Evolutionary conservation across 2,113 vertebrate species (phyloP), one percentile per base, ranked within the genome.

Genomic region (Heterocephalus glaber): DNA sequence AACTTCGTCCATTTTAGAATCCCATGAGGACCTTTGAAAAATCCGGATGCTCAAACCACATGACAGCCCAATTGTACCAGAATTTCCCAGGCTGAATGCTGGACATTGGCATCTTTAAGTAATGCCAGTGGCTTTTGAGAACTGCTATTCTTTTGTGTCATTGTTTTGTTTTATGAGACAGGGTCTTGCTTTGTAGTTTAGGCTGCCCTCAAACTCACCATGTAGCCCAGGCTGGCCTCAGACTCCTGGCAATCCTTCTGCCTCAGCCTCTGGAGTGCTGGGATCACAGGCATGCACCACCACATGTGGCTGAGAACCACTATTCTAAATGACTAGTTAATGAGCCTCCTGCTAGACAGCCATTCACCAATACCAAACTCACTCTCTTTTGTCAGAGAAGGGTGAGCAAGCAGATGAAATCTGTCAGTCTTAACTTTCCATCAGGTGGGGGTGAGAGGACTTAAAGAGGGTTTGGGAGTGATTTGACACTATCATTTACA

Each of bases 1-100:
- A 83, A 91, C 30, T 61, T 52, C 24, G 86, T 72, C 52, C 24
- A 52, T 89, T 96, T 82, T 79, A 68, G 58, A 94, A 91, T 88
- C 30, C 84, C 22, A 11, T 2, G 2, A 58, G 16, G 79, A 49
- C 20, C 24, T 61, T 80, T 19, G 20, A 89, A 44, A 92, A 89
- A 60, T 54, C 33, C 52, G 63, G 61, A 2, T 22, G 35, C 4
- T 54, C 47, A 41, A 11, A 58, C 38, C 35, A 90, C 16, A 61
- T 24, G 74, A 5, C 26, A 60, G 19, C 70, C 49, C 47, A 61
- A 44, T 47, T 47, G 41, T 44, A 44, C 52, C 20, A 49, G 26
- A 82, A 87, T 80, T 96, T 90, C 56, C 7, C 28, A 35, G 58
- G 33, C 22, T 2, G n/a, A n/a, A 22, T 14, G 35, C 41, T 68